phyloP scores from a whole-genome alignment of 2,113 vertebrate species.

The Pteruthius melanotis region DNA sequence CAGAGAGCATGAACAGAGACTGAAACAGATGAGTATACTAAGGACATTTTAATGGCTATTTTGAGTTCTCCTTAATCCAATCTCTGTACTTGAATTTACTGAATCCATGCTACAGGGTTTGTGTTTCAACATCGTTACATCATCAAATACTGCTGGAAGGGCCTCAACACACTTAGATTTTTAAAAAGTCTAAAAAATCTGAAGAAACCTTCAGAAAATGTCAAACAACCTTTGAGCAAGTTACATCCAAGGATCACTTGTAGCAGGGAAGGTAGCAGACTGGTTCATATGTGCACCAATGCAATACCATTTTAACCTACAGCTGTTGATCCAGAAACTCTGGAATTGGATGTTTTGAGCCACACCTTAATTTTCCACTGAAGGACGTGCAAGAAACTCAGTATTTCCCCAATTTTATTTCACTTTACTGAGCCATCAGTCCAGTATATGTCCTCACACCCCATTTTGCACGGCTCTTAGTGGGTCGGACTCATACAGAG shows the following conservation, averaged over 20 bases:
- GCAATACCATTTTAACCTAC: neutral
- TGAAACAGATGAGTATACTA: neutral
- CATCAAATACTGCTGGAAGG: neutral
- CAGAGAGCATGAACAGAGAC: neutral
- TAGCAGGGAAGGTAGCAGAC: neutral
- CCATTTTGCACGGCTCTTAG: neutral
- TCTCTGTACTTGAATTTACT: neutral
- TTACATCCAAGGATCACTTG: neutral
- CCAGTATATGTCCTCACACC: neutral
- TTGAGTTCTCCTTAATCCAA: neutral
- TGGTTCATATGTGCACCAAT: neutral
- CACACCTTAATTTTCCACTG: neutral
- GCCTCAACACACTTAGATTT: neutral
- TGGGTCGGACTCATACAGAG: neutral
- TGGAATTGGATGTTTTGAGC: neutral
- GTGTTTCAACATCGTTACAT: neutral
- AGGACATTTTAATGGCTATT: neutral
- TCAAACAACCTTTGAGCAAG: neutral
- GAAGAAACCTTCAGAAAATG: neutral
- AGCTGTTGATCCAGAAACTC: neutral
- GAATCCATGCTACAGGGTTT: neutral
- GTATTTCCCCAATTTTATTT: neutral
- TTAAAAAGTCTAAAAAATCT: neutral
- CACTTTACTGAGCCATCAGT: neutral
- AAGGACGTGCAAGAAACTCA: neutral